Evolutionary conservation across 2,113 vertebrate genomes (phyloP), one percentile per base, ranked within the genome.

Genomic region (Circaetus gallicus): DNA sequence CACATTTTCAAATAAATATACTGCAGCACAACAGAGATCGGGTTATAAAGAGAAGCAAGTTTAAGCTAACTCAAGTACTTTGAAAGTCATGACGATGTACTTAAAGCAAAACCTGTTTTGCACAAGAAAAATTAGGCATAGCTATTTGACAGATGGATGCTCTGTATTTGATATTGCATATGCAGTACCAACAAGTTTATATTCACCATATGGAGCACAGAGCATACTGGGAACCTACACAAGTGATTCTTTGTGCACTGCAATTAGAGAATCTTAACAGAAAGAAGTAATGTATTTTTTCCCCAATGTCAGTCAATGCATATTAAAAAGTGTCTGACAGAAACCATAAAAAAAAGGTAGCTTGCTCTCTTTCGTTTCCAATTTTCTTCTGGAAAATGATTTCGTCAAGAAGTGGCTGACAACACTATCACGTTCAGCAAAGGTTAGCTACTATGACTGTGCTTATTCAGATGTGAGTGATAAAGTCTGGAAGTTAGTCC

Each of bases 401-500:
- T 92, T 94, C 90, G 45, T 82, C 84, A 77, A 79, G 73, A 93
- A 85, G 93, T 58, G 50, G 53, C 69, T 95, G 93, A 77, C 73
- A 96, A 80, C 40, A 82, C 80, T 95, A 93, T 34, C 65, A 66
- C 1, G 0, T 90, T 87, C 89, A 93, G 63, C 66, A 90, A 92
- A 93, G 13, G 38, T 93, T 84, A 97, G 82, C 52, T 94, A 89
- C 36, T 90, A 69, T 58, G 62, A 80, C 67, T 92, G 90, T 58
- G 81, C 62, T 95, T 76, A 89, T 87, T 95, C 86, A 81, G 89
- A 86, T 86, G 52, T 45, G 38, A 93, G 59, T 72, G 62, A 82
- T 32, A 78, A 95, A 91, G 93, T 92, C 91, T 96, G 91, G 49
- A 96, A 85, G 84, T 97, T 95, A 95, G 96, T 97, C 83, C 96